Evolutionary conservation across 1,140 invertebrate genomes (phyloP).

Genomic region (Homalodisca vitripennis): DNA sequence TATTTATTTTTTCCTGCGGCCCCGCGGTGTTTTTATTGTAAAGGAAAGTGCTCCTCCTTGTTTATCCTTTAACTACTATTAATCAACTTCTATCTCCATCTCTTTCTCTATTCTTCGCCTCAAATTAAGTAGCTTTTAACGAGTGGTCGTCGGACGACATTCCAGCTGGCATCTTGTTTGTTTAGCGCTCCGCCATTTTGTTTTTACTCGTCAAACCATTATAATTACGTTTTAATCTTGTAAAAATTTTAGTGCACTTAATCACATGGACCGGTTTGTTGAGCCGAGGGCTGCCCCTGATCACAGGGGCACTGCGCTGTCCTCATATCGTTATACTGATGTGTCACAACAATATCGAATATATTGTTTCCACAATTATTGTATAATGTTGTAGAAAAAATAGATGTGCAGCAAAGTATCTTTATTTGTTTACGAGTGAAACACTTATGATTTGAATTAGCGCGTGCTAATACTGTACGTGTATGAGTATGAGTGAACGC

Average conservation of each 20-base stretch:
- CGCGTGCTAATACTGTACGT: too few species aligned
- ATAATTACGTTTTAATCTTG: conserved; percentile 26
- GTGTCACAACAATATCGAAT: too few species aligned
- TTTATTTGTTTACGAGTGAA: too few species aligned
- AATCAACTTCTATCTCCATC: conserved; percentile 21
- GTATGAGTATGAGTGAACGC: too few species aligned
- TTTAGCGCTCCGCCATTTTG: background rate
- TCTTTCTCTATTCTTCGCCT: background rate
- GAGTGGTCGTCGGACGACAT: background rate
- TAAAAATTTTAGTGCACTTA: conserved; percentile 17
- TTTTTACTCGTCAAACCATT: conserved; percentile 20
- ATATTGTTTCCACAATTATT: too few species aligned
- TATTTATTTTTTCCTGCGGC: too few species aligned
- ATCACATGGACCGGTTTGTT: background rate
- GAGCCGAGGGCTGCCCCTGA: background rate
- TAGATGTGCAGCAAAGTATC: too few species aligned
- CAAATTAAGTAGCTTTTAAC: conserved; percentile 1
- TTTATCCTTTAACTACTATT: conserved; percentile 12
- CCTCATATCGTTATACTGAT: too few species aligned
- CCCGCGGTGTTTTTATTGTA: background rate
- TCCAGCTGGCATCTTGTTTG: background rate
- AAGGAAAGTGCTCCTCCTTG: conserved; percentile 4
- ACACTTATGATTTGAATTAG: too few species aligned
- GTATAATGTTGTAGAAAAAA: too few species aligned
- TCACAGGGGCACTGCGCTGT: too few species aligned